Evolutionary conservation across 2,888 invertebrate species (phyloP).

Genomic region (Limenitis camilla): DNA sequence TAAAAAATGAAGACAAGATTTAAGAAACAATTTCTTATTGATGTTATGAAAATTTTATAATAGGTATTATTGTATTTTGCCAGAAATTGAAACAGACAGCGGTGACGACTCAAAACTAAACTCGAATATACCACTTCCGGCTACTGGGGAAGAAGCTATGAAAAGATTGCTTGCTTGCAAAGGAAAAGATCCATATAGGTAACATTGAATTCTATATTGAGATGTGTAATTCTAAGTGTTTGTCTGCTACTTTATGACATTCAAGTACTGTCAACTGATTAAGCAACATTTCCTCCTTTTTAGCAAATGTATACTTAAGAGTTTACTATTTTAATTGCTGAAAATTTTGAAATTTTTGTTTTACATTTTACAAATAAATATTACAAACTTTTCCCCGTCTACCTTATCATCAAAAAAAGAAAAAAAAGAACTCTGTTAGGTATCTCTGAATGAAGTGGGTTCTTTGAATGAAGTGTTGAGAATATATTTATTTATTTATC

Average conservation of each 20-base stretch:
- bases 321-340: too few relatives aligned
- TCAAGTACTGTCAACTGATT: too few relatives aligned
- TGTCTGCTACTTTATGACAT: too few relatives aligned
- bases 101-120: conserved; percentile 52
- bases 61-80: conserved; percentile 9
- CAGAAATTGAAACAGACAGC: conserved; percentile 53
- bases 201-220: conserved; percentile 1
- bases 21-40: not conserved
- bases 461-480: too few relatives aligned
- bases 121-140: conserved; percentile 85
- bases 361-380: too few relatives aligned
- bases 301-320: too few relatives aligned
- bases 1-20: not conserved
- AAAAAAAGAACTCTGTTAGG: too few relatives aligned
- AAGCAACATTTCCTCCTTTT: conserved; percentile 10
- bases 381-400: too few relatives aligned
- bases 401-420: too few relatives aligned
- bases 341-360: too few relatives aligned
- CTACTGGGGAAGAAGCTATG: conserved; percentile 96
- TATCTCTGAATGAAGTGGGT: too few relatives aligned
- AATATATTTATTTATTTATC: too few relatives aligned
- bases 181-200: conserved; percentile 97
- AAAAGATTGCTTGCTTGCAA: conserved; percentile 92
- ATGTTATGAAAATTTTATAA: not conserved
- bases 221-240: not conserved